Evolutionary conservation across 2,797 vertebrate genomes (phyloP).

Genomic region (Platyrinchus mystaceus): DNA sequence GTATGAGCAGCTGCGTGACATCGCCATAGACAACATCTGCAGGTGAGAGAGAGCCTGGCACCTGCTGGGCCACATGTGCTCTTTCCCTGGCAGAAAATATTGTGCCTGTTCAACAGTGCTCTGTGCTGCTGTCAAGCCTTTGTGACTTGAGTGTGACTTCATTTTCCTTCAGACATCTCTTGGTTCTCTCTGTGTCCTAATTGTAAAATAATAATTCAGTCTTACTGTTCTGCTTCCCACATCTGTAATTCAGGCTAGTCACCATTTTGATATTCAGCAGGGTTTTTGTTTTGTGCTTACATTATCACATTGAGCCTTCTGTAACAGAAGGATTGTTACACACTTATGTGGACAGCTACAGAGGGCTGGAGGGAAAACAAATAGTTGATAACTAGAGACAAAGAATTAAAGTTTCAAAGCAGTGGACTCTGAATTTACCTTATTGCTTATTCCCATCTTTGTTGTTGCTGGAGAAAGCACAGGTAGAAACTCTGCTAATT

Average conservation of each 20-base stretch:
- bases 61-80: rapidly evolving
- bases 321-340: background rate
- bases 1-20: constrained; percentile 97
- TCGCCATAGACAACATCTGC: constrained; percentile 98
- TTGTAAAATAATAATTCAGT: background rate
- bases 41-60: constrained; percentile 75
- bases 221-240: background rate
- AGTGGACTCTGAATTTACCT: background rate
- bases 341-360: background rate
- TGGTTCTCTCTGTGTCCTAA: background rate
- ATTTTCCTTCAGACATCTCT: background rate
- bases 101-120: background rate
- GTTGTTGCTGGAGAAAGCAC: background rate
- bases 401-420: background rate
- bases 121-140: background rate
- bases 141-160: background rate
- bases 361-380: background rate
- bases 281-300: background rate
- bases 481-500: background rate
- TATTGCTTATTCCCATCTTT: background rate
- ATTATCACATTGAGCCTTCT: background rate
- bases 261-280: background rate
- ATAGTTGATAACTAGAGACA: background rate
- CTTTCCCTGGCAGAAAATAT: rapidly evolving
- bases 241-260: background rate